These are phyloP conservation scores for Patiria miniata DNA, from an alignment of 35 echinoderm and acorn worm genomes.

Conservation along the genomic window DNA sequence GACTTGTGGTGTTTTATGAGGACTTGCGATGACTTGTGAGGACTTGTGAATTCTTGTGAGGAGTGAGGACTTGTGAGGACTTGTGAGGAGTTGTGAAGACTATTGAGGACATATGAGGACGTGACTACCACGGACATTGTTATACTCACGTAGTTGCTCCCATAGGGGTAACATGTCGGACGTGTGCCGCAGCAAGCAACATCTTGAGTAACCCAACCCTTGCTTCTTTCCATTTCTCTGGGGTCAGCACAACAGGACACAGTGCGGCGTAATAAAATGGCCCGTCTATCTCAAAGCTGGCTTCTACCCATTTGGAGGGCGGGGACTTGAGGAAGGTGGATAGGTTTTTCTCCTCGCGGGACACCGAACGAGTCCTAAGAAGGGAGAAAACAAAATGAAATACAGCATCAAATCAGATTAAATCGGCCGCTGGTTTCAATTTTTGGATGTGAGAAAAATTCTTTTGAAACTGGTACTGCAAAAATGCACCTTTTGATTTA, in stretches of 20 bases:
- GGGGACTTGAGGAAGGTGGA: slow-evolving; percentile 69
- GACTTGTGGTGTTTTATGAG: no score
- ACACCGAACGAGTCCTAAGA: slow-evolving; percentile 83
- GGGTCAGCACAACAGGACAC: slow-evolving; percentile 57
- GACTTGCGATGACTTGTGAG: no score
- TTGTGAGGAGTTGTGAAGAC: no score
- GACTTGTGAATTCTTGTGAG: no score
- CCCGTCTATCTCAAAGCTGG: slow-evolving; percentile 93
- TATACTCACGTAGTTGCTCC: slow-evolving; percentile 71
- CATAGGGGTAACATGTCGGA: slow-evolving; percentile 67
- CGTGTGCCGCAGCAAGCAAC: slow-evolving; percentile 79
- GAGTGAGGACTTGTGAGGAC: no score
- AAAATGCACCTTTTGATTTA: background rate
- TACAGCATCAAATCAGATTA: no score
- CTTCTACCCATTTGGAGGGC: slow-evolving; percentile 87
- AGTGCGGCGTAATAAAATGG: slow-evolving; percentile 80
- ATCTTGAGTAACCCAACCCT: slow-evolving; percentile 59
- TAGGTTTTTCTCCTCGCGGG: slow-evolving; percentile 92
- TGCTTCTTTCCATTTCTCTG: slow-evolving; percentile 88
- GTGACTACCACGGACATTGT: no score
- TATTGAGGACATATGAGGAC: no score
- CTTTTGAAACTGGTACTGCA: no score
- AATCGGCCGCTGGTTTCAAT: no score
- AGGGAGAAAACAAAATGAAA: background rate
- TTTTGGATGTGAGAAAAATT: no score